phyloP scores from a whole-genome alignment of 2,888 invertebrate genomes.

The Tanytarsus gracilentus region DNA sequence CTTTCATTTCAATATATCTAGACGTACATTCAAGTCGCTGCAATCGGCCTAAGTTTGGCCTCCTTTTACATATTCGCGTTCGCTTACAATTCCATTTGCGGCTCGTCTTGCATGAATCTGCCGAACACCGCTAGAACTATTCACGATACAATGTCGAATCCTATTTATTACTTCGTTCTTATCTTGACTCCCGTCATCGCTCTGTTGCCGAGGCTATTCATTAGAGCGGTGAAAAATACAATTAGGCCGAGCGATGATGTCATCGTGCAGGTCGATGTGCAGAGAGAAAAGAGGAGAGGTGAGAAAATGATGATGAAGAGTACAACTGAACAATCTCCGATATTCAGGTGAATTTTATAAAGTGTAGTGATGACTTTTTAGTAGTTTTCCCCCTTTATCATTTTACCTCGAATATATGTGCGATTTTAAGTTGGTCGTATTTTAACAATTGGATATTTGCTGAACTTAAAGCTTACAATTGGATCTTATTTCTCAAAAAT shows the following conservation, averaged over 20 bases:
- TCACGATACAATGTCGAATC: conserved; percentile 61
- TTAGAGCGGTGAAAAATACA: conserved; percentile 11
- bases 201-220: conserved; percentile 51
- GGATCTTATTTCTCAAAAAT: too few species aligned
- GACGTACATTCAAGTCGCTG: conserved; percentile 76
- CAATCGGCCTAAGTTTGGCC: conserved; percentile 67
- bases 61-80: conserved; percentile 77
- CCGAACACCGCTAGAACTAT: conserved; percentile 85
- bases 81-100: conserved; percentile 70
- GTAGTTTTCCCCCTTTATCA: not conserved
- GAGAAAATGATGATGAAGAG: conserved; percentile 54
- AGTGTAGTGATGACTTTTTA: not conserved
- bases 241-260: conserved; percentile 19
- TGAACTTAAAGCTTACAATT: too few species aligned
- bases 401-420: not conserved
- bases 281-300: conserved; percentile 40
- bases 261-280: not conserved
- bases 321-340: conserved; percentile 50
- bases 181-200: conserved; percentile 67
- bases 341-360: conserved; percentile 45
- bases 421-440: too few species aligned
- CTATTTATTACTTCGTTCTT: conserved; percentile 74
- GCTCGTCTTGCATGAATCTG: conserved; percentile 65
- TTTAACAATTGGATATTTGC: too few species aligned
- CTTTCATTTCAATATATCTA: conserved; percentile 43